Base-by-base conservation (phyloP, 2,797 vertebrate genomes). In the Alauda arvensis region DNA sequence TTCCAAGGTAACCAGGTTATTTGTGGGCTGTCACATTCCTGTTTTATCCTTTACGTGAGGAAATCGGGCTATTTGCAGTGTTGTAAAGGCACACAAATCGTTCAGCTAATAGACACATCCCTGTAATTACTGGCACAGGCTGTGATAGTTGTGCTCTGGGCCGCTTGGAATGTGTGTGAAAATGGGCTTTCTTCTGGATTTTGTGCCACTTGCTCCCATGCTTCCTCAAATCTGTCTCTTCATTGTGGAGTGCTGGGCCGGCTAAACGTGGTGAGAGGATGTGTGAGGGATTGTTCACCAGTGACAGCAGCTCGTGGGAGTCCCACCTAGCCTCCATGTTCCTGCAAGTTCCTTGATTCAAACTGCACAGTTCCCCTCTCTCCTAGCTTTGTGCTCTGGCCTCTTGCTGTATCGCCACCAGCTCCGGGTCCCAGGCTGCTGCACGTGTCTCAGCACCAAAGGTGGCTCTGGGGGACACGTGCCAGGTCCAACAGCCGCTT, bases 1-100 rank as follows among this genome's bases (percentile, higher is more conserved):
- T 91, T 83, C 89, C 85, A 90, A 83, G 92, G 87, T 78, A 94
- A 91, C 80, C 60, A 90, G 85, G 79, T 94, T 90, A 89, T 88
- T 91, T 92, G 61, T 70, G 75, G 65, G 72, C 46, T 91, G 69
- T 66, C 82, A 19, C 43, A 80, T 89, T 90, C 63, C 59, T 75
- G 72, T 72, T 84, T 75, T 74, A 62, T 80, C 84, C 45, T 83
- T 63, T 66, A 14, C 39, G 33, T 74, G 82, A 93, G 74, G 37
- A 92, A 83, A 92, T 74, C 68, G 13, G 39, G 33, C 56, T 88
- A 86, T 83, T 77, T 77, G 49, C 72, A 72, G 91, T 68, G 59
- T 69, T 87, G 67, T 5, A 8, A 87, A 85, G 74, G 78, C 72
- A 81, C 2, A 8, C 65, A 91, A 93, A 88, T 87, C 93, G 59